Percentiles rank a stretch among this genome's conserved stretches.
These are phyloP conservation scores for Archilochus colubris DNA, from an alignment of 2,113 vertebrate genomes.

Conservation along the genomic window DNA sequence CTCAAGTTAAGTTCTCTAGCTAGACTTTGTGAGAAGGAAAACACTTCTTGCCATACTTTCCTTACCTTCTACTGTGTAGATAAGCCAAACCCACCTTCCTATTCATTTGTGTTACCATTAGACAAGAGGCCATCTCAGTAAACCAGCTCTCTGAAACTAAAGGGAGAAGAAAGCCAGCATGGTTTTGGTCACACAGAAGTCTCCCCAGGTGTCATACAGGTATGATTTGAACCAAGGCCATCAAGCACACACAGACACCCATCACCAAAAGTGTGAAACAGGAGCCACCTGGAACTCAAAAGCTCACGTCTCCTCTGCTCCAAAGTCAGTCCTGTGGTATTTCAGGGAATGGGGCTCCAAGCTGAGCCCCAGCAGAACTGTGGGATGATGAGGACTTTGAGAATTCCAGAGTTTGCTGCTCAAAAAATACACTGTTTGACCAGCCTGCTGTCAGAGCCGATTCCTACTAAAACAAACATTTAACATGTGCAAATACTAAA, in stretches of 20 bases:
- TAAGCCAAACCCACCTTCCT: neutral
- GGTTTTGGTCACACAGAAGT: neutral
- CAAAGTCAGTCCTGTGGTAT: neutral
- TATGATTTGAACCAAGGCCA: neutral
- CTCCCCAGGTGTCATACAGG: neutral
- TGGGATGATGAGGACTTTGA: neutral
- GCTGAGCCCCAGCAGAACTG: neutral
- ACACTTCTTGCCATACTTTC: neutral
- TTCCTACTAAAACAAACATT: slow-evolving; percentile 64
- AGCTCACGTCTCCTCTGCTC: neutral
- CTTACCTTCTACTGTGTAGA: neutral
- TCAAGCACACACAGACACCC: neutral
- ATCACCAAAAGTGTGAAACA: neutral
- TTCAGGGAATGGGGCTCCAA: neutral
- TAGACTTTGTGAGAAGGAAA: neutral
- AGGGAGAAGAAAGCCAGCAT: neutral
- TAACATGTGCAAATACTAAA: slow-evolving; percentile 70
- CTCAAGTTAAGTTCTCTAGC: neutral
- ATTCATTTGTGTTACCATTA: neutral
- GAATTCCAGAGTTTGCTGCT: slow-evolving; percentile 11
- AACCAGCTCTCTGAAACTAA: neutral
- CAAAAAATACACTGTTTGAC: slow-evolving; percentile 38
- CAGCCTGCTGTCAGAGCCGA: slow-evolving; percentile 33
- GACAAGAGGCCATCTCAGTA: neutral
- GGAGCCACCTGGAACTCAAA: neutral